Conservation (phyloP, 37 sponge, comb jelly and placozoan species). For the Cliona cf. orientalis region DNA sequence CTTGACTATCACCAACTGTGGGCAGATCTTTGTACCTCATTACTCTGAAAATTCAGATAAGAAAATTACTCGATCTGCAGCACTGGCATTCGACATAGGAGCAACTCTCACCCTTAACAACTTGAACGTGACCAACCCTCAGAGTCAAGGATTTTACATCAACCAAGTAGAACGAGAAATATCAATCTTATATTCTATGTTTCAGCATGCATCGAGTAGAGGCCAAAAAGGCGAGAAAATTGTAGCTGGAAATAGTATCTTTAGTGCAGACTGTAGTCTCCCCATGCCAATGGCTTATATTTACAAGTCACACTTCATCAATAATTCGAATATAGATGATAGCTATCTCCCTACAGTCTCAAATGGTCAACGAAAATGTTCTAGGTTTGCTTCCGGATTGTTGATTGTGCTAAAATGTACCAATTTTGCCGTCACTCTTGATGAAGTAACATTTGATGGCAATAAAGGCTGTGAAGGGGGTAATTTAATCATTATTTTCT, state of each 20-base stretch:
- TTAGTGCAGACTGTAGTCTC: neutral
- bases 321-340: neutral
- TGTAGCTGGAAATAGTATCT: neutral
- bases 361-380: no score
- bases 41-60: no score
- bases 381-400: neutral
- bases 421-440: neutral
- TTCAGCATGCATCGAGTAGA: neutral
- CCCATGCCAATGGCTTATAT: neutral
- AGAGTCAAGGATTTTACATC: neutral
- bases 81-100: neutral
- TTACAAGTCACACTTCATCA: neutral
- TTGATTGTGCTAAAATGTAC: neutral
- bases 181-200: neutral
- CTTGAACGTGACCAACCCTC: neutral
- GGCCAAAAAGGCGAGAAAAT: neutral
- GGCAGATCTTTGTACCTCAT: neutral
- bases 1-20: neutral
- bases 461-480: neutral
- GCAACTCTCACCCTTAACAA: neutral
- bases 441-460: neutral
- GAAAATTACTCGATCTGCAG: no score
- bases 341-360: no score
- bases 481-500: neutral
- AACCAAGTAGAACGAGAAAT: neutral